Evolutionary conservation across 2,113 vertebrate species (phyloP), one percentile per base, ranked within the genome.

Genomic region (Enhydra lutris): DNA sequence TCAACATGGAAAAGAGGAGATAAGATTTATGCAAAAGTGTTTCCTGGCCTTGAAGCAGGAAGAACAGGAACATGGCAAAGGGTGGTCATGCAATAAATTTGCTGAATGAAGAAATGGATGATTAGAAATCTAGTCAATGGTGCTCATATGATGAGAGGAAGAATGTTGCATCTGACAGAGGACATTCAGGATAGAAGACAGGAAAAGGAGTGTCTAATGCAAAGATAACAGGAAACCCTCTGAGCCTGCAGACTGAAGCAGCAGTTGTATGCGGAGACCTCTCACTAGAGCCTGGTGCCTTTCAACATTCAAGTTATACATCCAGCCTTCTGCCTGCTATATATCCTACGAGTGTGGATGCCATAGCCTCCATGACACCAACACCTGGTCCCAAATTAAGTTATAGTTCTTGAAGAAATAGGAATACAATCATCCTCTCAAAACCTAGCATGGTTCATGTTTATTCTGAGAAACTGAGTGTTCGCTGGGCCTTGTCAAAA

Each of bases 11-110:
- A 59, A 71, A 95, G 24, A 94, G 73, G 24, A 94, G 83, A 74
- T 91, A 89, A 96, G 23, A 94, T 95, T 65, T 95, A 89, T 73
- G 45, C 65, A 97, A 93, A 97, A 94, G 59, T 67, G 29, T 85
- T 91, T 67, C 88, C 65, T 89, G 76, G 36, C 45, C 96, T 45
- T 85, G 73, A 67, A 20, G 34, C 50, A 97, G 87, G 78, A 97
- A 65, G 31, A 94, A 81, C 47, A 52, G 55, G 52, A 95, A 57
- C 50, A 34, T 86, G 52, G 39, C 84, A 87, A 76, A 15, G 57
- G 12, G 34, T 59, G 69, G 89, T 76, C 79, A 63, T 76, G 55
- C 52, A 94, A 47, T 81, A 78, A 86, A 36, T 39, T 59, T n/a
- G 79, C 63, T 55, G 4, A 80, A 45, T 78, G 50, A 95, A 57